These are phyloP conservation scores for Amphipyra tragopoginis DNA, from an alignment of 2,888 invertebrate genomes.

Conservation along the genomic window DNA sequence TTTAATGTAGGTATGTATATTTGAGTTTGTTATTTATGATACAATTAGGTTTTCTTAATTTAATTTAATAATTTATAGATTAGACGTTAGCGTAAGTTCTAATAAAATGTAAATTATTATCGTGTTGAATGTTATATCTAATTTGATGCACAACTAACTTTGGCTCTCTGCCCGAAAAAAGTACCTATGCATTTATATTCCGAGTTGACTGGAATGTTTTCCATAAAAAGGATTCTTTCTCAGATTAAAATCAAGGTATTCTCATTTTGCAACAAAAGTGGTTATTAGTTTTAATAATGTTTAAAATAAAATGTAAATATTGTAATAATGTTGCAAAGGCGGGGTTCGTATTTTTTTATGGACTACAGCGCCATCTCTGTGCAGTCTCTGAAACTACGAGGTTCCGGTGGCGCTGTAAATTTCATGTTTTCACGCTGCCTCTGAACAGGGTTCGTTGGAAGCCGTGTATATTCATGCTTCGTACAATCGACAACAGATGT, in stretches of 20 bases:
- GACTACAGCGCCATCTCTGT: slow-evolving; percentile 56
- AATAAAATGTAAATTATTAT: slow-evolving; percentile 28
- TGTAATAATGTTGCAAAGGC: too few species aligned
- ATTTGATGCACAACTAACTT: slow-evolving; percentile 25
- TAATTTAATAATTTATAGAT: slow-evolving; percentile 32
- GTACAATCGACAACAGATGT: slow-evolving; percentile 40
- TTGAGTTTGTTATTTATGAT: slow-evolving; percentile 24
- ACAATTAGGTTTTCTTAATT: slow-evolving; percentile 32
- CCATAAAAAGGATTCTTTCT: neutral
- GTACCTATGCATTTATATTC: neutral
- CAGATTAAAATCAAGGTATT: neutral
- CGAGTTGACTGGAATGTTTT: neutral
- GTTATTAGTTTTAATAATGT: too few species aligned
- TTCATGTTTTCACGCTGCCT: slow-evolving; percentile 41
- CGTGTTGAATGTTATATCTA: slow-evolving; percentile 17
- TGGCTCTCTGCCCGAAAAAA: slow-evolving; percentile 26
- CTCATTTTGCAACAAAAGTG: too few species aligned
- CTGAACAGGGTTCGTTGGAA: slow-evolving; percentile 27
- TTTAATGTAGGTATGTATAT: slow-evolving; percentile 22
- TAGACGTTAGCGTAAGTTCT: slow-evolving; percentile 3
- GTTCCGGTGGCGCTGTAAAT: slow-evolving; percentile 43
- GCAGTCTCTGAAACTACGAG: slow-evolving; percentile 28
- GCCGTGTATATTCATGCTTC: slow-evolving; percentile 31
- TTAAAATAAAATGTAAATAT: too few species aligned
- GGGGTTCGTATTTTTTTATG: neutral